phyloP scores from a whole-genome alignment of 2,797 vertebrate species.

The Eutrigla gurnardus region DNA sequence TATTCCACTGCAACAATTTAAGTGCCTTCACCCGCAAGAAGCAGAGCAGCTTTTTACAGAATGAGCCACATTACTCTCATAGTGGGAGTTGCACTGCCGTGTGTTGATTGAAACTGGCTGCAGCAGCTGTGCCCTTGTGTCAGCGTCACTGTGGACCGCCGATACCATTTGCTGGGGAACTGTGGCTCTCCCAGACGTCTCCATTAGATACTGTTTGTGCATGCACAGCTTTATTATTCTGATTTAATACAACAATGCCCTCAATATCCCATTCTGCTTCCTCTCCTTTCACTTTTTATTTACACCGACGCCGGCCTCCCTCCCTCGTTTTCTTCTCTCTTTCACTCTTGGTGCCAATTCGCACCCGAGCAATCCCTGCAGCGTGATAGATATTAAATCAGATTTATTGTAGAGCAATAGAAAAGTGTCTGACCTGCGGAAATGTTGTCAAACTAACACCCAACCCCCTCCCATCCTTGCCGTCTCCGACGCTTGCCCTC shows the following conservation, averaged over 20 bases:
- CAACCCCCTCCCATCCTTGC: background rate
- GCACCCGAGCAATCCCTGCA: constrained; percentile 55
- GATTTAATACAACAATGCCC: constrained; percentile 84
- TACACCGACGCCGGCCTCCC: constrained; percentile 56
- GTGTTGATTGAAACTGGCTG: constrained; percentile 81
- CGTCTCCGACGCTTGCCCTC: constrained; percentile 38
- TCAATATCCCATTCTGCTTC: constrained; percentile 78
- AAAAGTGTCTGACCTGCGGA: constrained; percentile 71
- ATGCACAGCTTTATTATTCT: constrained; percentile 82
- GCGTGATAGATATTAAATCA: constrained; percentile 83
- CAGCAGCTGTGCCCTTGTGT: constrained; percentile 79
- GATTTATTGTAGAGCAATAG: constrained; percentile 80
- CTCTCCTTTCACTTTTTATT: constrained; percentile 83
- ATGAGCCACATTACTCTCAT: constrained; percentile 66
- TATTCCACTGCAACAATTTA: constrained; percentile 55
- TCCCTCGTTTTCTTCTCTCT: constrained; percentile 15
- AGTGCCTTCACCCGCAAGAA: constrained; percentile 16
- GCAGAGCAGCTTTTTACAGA: constrained; percentile 42
- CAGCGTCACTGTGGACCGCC: constrained; percentile 47
- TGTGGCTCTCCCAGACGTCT: constrained; percentile 70
- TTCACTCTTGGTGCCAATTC: constrained; percentile 5
- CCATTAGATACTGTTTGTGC: constrained; percentile 80
- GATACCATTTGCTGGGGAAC: constrained; percentile 43
- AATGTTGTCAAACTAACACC: constrained; percentile 63
- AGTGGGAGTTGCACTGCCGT: constrained; percentile 60